Conservation (phyloP, 2,888 invertebrate genomes). For the Oligia strigilis region DNA sequence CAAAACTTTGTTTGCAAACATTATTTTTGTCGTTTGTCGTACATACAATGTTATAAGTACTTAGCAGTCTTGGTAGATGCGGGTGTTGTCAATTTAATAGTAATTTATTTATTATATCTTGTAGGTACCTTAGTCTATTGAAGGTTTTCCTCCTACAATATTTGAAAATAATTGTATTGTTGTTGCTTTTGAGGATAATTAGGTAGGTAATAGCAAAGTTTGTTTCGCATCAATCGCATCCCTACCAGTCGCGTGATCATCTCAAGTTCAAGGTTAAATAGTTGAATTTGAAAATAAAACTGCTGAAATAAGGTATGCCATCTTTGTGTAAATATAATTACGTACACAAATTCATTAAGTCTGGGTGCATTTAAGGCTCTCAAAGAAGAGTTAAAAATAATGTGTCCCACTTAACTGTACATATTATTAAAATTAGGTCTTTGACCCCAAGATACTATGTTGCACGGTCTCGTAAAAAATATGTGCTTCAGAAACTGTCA, state of each 20-base stretch:
- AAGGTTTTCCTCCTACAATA: slow-evolving; percentile 13
- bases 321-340: not conserved
- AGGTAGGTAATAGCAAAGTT: not conserved
- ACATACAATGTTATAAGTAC: not conserved
- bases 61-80: not conserved
- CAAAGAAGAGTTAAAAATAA: slow-evolving; percentile 2
- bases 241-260: slow-evolving; percentile 66
- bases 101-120: slow-evolving; percentile 21
- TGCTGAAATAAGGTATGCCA: slow-evolving; percentile 25
- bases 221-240: slow-evolving; percentile 27
- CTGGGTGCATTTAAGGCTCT: fast-evolving
- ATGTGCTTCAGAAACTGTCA: not conserved
- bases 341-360: not conserved
- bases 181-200: slow-evolving; percentile 9
- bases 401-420: slow-evolving; percentile 51
- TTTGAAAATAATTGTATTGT: slow-evolving; percentile 5
- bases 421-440: slow-evolving; percentile 49
- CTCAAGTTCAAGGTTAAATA: slow-evolving; percentile 78
- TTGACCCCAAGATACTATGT: slow-evolving; percentile 49
- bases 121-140: slow-evolving; percentile 10
- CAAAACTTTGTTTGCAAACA: slow-evolving; percentile 63
- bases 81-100: slow-evolving; percentile 25
- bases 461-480: not conserved
- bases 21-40: not conserved
- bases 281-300: slow-evolving; percentile 21